Base-by-base conservation (phyloP, 2,888 invertebrate species). In the Drosophila algonquin region DNA sequence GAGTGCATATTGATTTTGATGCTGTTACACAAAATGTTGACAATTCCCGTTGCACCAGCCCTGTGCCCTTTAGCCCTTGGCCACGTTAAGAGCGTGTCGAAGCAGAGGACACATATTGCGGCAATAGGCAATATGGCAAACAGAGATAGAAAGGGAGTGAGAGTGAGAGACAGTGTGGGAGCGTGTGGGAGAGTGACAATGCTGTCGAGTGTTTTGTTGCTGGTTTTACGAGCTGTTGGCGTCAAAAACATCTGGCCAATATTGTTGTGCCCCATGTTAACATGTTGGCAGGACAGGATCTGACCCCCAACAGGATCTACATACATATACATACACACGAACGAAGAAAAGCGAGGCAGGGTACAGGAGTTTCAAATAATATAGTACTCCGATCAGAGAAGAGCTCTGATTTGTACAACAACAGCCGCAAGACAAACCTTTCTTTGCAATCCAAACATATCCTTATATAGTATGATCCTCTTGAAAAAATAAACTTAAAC, bases 191-290 rank as follows among this genome's bases (percentile, higher is more conserved):
- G 46, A 9, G 46, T 47, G 14, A 7, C 50, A 21, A 2, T 21
- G 50, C 50, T 50, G 50, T 21, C 27, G 21, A 50, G 14, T 27
- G 21, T 24, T 50, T 24, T 50, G 50, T 14, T 24, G 50, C 50
- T 50, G 40, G n/a, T 32, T 52, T 52, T 52, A 52, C 16, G 27
- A 30, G 32, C 24, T 58, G 21, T 27, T 48, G 48, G 40, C 47
- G 58, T 50, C 58, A 40, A 40, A 58, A 50, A 58, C 58, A 58
- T 58, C 35, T 58, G 32, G 58, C 50, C 58, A 58, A 50, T 40
- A 58, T 40, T 58, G 58, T 50, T 58, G 35, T 50, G 50, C 50
- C 48, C 50, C 58, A 50, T 50, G 50, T 58, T 48, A 35, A 52
- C 58, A 50, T 24, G 48, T n/a, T 40, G 40, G n/a, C 40, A 40